These are phyloP conservation scores for Macquaria ambigua DNA, from an alignment of 2,113 vertebrate genomes.

Conservation along the genomic window DNA sequence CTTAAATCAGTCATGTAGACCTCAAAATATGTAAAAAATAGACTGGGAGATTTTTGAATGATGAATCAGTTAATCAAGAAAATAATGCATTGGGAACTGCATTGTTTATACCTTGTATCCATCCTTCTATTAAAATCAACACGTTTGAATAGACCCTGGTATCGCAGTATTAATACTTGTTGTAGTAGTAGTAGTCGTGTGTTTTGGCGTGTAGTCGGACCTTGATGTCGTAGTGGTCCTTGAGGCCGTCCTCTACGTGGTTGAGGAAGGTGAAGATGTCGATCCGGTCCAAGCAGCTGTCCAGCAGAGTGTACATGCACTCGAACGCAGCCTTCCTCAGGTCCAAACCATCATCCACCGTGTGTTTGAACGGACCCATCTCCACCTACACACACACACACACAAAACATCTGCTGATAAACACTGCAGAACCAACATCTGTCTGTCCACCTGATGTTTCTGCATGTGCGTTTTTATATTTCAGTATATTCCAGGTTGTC, in stretches of 20 bases:
- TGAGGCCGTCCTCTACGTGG: conserved; percentile 98
- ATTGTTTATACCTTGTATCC: no score
- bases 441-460: background rate
- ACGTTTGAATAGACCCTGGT: background rate
- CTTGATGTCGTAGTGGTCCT: conserved; percentile 99
- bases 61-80: no score
- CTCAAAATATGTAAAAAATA: no score
- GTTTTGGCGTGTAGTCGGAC: conserved; percentile 66
- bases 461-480: no score
- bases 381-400: conserved; percentile 87
- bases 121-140: no score
- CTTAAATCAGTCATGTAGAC: no score
- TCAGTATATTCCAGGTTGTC: no score
- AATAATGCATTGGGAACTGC: no score
- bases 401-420: background rate
- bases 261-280: conserved; percentile 99
- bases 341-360: conserved; percentile 96
- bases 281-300: conserved; percentile 97
- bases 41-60: no score
- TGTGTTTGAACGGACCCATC: conserved; percentile 99
- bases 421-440: background rate
- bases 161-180: background rate
- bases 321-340: conserved; percentile 98
- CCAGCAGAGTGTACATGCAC: conserved; percentile 99
- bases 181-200: background rate